Conservation (phyloP, 2,113 vertebrate species). For the Zingel zingel region DNA sequence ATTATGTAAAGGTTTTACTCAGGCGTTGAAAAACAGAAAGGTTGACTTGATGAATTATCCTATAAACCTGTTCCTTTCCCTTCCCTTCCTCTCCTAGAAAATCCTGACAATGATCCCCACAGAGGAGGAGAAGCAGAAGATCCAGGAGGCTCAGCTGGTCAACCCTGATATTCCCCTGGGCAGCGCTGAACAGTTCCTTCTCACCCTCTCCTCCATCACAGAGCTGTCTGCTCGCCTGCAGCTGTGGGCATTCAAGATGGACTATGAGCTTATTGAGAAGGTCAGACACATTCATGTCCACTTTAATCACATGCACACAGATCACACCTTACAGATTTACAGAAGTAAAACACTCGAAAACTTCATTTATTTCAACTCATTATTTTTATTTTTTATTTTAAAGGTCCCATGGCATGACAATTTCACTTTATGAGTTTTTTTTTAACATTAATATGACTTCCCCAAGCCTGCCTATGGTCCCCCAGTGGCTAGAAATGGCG, state of each 20-base stretch:
- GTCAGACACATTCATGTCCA: slow-evolving; percentile 75
- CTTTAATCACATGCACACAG: slow-evolving; percentile 28
- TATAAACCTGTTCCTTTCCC: neutral
- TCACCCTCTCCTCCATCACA: slow-evolving; percentile 95
- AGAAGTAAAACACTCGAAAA: neutral
- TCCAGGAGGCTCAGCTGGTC: slow-evolving; percentile 95
- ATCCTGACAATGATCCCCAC: slow-evolving; percentile 98
- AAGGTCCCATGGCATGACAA: too few relatives aligned
- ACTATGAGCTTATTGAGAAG: slow-evolving; percentile 97
- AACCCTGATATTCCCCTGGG: slow-evolving; percentile 94
- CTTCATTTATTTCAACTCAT: too few relatives aligned
- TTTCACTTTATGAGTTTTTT: too few relatives aligned
- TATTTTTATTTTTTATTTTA: too few relatives aligned
- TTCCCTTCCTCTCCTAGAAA: slow-evolving; percentile 85
- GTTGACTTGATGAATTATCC: slow-evolving; percentile 46
- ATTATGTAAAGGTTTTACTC: slow-evolving; percentile 3
- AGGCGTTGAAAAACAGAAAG: slow-evolving; percentile 9
- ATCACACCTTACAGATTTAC: neutral
- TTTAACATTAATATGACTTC: too few relatives aligned
- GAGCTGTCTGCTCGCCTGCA: slow-evolving; percentile 96
- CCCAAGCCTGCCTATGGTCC: too few relatives aligned
- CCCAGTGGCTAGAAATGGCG: too few relatives aligned
- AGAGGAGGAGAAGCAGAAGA: slow-evolving; percentile 97
- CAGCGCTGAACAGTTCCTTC: slow-evolving; percentile 96
- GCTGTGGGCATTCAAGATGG: slow-evolving; percentile 99